These are phyloP conservation scores for Ostrea denselamellosa DNA, from an alignment of 1,140 invertebrate species.

Conservation along the genomic window DNA sequence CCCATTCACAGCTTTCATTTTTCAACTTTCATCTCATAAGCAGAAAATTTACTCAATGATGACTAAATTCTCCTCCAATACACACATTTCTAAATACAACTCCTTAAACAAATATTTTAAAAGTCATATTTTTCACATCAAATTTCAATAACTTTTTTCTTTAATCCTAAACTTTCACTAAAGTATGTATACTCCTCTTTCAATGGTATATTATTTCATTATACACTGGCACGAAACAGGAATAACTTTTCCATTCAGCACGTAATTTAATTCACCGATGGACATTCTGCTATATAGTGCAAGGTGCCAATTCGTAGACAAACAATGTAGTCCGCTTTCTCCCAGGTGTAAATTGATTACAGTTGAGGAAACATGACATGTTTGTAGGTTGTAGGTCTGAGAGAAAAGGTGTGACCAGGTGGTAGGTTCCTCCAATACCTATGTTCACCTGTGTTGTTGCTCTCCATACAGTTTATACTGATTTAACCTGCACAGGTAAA, in stretches of 20 bases:
- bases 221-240: conserved; percentile 30
- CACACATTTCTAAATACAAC: conserved; percentile 20
- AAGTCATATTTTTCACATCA: conserved; percentile 33
- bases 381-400: conserved; percentile 17
- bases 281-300: conserved; percentile 24
- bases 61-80: conserved; percentile 30
- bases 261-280: conserved; percentile 33
- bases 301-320: conserved; percentile 35
- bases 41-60: conserved; percentile 30
- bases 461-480: conserved; percentile 34
- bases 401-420: conserved; percentile 26
- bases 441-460: conserved; percentile 19
- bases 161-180: conserved; percentile 40
- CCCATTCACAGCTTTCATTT: conserved; percentile 17
- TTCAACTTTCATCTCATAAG: not conserved
- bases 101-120: conserved; percentile 33
- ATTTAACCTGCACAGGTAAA: conserved; percentile 35
- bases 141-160: conserved; percentile 17
- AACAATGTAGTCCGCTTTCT: conserved; percentile 30
- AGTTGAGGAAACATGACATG: not conserved
- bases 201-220: conserved; percentile 37
- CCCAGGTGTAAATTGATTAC: conserved; percentile 35
- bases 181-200: conserved; percentile 22
- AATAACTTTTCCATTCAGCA: conserved; percentile 35
- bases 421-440: conserved; percentile 23